Percentiles rank a stretch among this genome's conserved stretches.
Evolutionary conservation across 1,140 invertebrate species (phyloP).

Genomic region (Drosophila nannoptera): DNA sequence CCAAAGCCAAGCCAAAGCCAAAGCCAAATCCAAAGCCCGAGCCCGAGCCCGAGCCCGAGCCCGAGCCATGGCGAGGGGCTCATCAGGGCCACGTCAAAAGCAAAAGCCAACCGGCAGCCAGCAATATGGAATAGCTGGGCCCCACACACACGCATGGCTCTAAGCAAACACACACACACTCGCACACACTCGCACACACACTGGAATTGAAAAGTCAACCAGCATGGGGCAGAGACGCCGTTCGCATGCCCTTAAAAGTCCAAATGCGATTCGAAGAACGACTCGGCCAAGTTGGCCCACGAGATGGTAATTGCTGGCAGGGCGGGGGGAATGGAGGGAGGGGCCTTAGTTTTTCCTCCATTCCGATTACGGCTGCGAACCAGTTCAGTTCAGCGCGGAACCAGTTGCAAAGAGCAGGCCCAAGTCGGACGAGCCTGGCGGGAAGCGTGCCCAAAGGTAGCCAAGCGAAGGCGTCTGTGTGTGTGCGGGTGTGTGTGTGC

Average conservation of each 20-base stretch:
- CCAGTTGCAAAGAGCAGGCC: conserved; percentile 1
- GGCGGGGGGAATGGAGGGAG: too few relatives aligned
- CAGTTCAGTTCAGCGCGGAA: too few relatives aligned
- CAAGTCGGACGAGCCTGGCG: neutral
- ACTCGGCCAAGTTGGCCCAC: neutral
- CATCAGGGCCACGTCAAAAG: conserved; percentile 60
- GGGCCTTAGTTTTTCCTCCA: too few relatives aligned
- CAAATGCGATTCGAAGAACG: conserved; percentile 1
- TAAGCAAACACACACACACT: conserved; percentile 9
- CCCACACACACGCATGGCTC: too few relatives aligned
- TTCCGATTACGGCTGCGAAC: too few relatives aligned
- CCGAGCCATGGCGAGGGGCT: conserved; percentile 19
- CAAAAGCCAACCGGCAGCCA: conserved; percentile 39
- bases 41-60: conserved; percentile 23
- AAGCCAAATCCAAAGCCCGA: conserved; percentile 22
- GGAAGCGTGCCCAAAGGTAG: conserved; percentile 19
- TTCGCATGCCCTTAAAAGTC: conserved; percentile 4
- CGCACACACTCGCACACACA: conserved; percentile 13
- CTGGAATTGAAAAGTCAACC: conserved; percentile 33
- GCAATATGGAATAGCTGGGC: conserved; percentile 27
- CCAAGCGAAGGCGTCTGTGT: conserved; percentile 38
- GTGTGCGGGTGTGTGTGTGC: conserved; percentile 11
- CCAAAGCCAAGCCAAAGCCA: conserved; percentile 11
- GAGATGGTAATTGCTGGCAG: too few relatives aligned
- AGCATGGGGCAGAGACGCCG: too few relatives aligned